Evolutionary conservation across 2,113 vertebrate genomes (phyloP).

Genomic region (Choloepus hoffmanni): DNA sequence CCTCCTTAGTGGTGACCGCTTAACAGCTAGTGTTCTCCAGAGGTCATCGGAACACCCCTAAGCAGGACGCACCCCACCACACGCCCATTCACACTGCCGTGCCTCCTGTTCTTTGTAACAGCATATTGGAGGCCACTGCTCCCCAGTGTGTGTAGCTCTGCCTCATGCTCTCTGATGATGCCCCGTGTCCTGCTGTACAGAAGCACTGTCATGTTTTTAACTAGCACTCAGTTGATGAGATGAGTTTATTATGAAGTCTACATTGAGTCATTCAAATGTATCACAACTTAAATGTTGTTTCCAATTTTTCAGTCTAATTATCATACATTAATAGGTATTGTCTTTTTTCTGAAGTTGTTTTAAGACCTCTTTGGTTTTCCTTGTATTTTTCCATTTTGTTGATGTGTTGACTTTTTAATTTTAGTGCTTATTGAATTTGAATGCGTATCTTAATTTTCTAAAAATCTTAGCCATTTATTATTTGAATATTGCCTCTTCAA

Average conservation of each 20-base stretch:
- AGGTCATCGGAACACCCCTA: accelerated
- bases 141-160: accelerated
- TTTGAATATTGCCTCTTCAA: neutral
- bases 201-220: accelerated
- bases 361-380: neutral
- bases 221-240: no score
- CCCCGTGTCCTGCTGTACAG: accelerated
- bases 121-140: accelerated
- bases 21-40: accelerated
- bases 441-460: neutral
- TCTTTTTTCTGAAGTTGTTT: neutral
- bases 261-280: neutral
- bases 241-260: neutral
- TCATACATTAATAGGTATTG: neutral
- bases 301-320: neutral
- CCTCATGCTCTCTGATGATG: accelerated
- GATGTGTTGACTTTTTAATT: neutral
- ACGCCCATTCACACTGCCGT: accelerated
- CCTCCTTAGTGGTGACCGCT: neutral
- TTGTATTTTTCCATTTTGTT: neutral
- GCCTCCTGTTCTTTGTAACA: accelerated
- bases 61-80: accelerated
- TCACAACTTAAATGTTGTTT: no score
- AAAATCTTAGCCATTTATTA: neutral
- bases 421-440: neutral